phyloP scores from a whole-genome alignment of 2,888 invertebrate genomes.

The Chymomyza procnemis region DNA sequence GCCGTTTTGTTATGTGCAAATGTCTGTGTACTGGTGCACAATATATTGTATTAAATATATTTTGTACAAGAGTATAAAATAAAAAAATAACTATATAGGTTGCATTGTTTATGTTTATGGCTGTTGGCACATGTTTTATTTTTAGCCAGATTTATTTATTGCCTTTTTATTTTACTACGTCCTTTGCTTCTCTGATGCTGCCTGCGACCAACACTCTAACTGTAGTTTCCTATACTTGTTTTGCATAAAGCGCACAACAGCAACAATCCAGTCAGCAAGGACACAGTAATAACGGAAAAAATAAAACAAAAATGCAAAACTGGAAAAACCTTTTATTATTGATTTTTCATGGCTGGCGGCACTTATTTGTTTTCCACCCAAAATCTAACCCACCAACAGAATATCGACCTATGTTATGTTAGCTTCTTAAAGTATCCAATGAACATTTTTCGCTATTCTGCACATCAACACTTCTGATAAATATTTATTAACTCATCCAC shows the following conservation, averaged over 20 bases:
- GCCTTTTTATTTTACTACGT: constrained; percentile 44
- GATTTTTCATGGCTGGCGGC: constrained; percentile 23
- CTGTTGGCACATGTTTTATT: constrained; percentile 47
- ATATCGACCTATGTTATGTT: not conserved
- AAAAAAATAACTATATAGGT: constrained; percentile 18
- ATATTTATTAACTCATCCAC: constrained; percentile 40
- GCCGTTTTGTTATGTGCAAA: constrained; percentile 48
- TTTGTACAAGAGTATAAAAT: constrained; percentile 2
- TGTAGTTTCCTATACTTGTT: constrained; percentile 29
- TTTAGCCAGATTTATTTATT: constrained; percentile 47
- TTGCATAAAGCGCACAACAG: not conserved
- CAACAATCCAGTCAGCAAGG: not conserved
- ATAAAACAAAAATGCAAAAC: constrained; percentile 18
- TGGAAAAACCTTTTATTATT: constrained; percentile 24
- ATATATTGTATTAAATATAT: constrained; percentile 47
- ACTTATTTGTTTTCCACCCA: constrained; percentile 42
- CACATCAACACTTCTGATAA: constrained; percentile 36
- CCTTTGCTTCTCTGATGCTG: constrained; percentile 21
- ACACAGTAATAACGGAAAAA: constrained; percentile 10
- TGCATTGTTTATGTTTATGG: constrained; percentile 47
- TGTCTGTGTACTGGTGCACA: constrained; percentile 30
- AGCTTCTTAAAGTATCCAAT: not conserved
- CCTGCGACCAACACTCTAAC: constrained; percentile 26
- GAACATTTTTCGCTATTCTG: constrained; percentile 31
- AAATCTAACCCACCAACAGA: constrained; percentile 32